Conservation (phyloP, 2,888 invertebrate species). For the Alloplasta piceator region DNA sequence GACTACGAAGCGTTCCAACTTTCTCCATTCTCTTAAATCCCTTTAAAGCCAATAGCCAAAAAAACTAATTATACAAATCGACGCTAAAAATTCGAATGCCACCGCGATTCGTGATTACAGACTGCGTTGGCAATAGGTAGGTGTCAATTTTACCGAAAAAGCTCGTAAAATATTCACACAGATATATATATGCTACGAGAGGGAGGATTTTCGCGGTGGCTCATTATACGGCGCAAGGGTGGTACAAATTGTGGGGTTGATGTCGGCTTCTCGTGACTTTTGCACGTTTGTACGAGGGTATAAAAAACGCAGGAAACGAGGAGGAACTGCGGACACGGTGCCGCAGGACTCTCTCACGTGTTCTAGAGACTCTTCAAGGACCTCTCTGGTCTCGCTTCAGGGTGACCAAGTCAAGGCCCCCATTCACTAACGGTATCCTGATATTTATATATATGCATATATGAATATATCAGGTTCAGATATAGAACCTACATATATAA, state of each 20-base stretch:
- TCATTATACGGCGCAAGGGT: conserved; percentile 57
- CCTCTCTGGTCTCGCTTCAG: conserved; percentile 69
- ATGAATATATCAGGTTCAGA: neutral
- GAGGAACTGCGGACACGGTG: conserved; percentile 10
- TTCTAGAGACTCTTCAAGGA: conserved; percentile 47
- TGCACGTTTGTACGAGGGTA: conserved; percentile 40
- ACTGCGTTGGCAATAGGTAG: neutral
- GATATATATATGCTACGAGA: neutral
- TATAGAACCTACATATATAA: too few species aligned
- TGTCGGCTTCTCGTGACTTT: conserved; percentile 54
- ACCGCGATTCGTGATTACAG: too few species aligned
- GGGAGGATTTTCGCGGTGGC: conserved; percentile 34
- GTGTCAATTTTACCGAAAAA: neutral
- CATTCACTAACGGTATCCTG: conserved; percentile 12
- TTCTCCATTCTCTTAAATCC: too few species aligned
- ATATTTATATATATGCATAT: conserved; percentile 5
- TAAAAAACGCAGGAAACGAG: neutral
- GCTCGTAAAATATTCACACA: conserved; percentile 11
- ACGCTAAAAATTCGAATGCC: too few species aligned
- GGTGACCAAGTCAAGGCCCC: conserved; percentile 77
- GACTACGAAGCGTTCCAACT: too few species aligned
- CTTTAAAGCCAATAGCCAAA: too few species aligned
- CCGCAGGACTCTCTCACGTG: conserved; percentile 38
- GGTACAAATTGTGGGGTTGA: conserved; percentile 10
- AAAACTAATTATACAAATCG: too few species aligned